These are phyloP conservation scores for Boloria euphrosyne DNA, from an alignment of 2,888 invertebrate species.

Conservation along the genomic window DNA sequence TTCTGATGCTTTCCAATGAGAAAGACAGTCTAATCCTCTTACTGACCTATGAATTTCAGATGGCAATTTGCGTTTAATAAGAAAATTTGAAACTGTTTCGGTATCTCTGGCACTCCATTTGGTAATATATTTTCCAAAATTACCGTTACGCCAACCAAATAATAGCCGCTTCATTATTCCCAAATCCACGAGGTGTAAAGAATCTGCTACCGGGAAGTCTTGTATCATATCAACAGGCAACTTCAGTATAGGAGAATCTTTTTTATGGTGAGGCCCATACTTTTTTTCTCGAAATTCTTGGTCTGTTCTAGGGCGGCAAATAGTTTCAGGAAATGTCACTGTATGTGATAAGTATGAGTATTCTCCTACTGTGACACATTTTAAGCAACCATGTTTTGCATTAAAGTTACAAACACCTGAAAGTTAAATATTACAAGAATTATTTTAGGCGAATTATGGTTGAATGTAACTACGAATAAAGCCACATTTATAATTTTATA, in stretches of 20 bases:
- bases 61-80: no score
- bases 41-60: no score
- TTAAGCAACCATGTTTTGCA: no score
- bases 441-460: no score
- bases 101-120: slow-evolving; percentile 32
- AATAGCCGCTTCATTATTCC: slow-evolving; percentile 42
- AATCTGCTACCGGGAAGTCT: slow-evolving; percentile 38
- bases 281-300: slow-evolving; percentile 23
- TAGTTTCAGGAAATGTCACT: slow-evolving; percentile 15
- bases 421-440: no score
- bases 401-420: no score
- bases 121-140: slow-evolving; percentile 36
- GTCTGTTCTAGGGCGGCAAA: slow-evolving; percentile 17
- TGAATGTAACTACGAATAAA: no score
- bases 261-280: neutral
- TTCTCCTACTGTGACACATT: slow-evolving; percentile 6
- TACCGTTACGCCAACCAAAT: slow-evolving; percentile 39
- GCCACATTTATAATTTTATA: no score
- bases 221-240: no score
- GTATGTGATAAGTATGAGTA: slow-evolving; percentile 27
- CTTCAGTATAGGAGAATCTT: no score
- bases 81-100: no score
- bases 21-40: no score
- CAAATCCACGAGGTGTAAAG: slow-evolving; percentile 39
- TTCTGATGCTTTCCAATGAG: slow-evolving; percentile 41